Evolutionary conservation across 2,888 invertebrate species (phyloP), one percentile per base, ranked within the genome.

Genomic region (Zaprionus lineosus): DNA sequence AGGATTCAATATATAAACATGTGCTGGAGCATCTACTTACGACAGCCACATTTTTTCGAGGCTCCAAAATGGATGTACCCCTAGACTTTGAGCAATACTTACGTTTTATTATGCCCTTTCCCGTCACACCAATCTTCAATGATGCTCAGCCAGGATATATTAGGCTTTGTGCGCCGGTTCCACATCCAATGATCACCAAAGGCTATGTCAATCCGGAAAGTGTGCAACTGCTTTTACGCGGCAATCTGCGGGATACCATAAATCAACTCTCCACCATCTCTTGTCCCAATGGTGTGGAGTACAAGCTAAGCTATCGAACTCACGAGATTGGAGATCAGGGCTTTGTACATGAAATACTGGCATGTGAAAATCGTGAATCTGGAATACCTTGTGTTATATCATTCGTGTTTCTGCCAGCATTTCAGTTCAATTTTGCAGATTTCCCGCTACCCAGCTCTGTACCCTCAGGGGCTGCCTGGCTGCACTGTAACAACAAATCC

Each of bases 241-340:
- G 81, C 14, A 76, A 75, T 24, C 37, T 75, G 1, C 62, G 56
- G 5, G 73, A 73, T 3, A 40, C 76, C 1, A 75, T 75, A 5
- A 21, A 24, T 1, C 58, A 43, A 1, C 33, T 76, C 12, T 50
- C 55, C 16, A 14, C 4, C 19, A 36, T 75, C 4, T 6, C 12
- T 11, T 76, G 76, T 18, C 37, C 44, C n/a, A 69, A 56, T 9
- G 81, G 76, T 0, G 37, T 63, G 1, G 36, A 44, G 3, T 75
- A 79, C 39, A 53, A 28, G 33, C 37, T 75, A 0, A 69, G 15
- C 36, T 75, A 75, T 33, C 69, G 76, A 28, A 79, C 75, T 1
- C 73, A 68, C 11, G 75, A 75, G 31, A 75, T 79, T n/a, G 75
- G 75, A 0, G 75, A 75, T 47, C 75, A 75, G 57, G 75, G 75